Base-by-base conservation (phyloP, 2,888 invertebrate species). In the Phengaris alcon region DNA sequence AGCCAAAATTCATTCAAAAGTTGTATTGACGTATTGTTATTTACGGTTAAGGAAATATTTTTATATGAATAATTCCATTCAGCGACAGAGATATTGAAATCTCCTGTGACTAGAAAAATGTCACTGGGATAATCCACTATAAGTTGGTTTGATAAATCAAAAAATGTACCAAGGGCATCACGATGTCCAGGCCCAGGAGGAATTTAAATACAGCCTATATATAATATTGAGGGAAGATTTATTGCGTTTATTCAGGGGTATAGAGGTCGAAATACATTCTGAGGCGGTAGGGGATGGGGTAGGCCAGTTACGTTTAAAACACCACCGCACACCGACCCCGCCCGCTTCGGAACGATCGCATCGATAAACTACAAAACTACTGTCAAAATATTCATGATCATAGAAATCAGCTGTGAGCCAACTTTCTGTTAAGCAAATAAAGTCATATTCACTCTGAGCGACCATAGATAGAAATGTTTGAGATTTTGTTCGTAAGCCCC, bases 391-490 rank as follows among this genome's bases (percentile, higher is more conserved):
- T 44, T 68, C 68, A 12, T 44, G 22, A 44, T 68, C 68, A 68
- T 68, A 68, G n/a, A 35, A 68, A 35, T 68, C 3, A 10, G 44
- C 9, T 35, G 68, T 68, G 3, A 68, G 35, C 35, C 68, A 68
- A 68, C 68, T 68, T 68, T 68, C 44, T 8, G 35, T 35, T 68
- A 68, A 4, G 35, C 68, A 68, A 35, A 68, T 35, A 68, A 44
- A 44, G 10, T 68, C 5, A 68, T 68, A 44, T 68, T 68, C 68
- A 68, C 35, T 44, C 22, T 35, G 68, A 22, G 68, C 68, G 35
- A 68, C 68, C 68, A 12, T 44, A 44, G 68, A 68, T 35, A 35
- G 9, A 68, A 68, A 68, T 68, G 68, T 68, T 68, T 68, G 12
- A 12, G 44, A 35, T 68, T 68, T 68, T 44, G n/a, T 54, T 12